Evolutionary conservation across 1,140 invertebrate species (phyloP), one percentile per base, ranked within the genome.

Genomic region (Tribolium madens): DNA sequence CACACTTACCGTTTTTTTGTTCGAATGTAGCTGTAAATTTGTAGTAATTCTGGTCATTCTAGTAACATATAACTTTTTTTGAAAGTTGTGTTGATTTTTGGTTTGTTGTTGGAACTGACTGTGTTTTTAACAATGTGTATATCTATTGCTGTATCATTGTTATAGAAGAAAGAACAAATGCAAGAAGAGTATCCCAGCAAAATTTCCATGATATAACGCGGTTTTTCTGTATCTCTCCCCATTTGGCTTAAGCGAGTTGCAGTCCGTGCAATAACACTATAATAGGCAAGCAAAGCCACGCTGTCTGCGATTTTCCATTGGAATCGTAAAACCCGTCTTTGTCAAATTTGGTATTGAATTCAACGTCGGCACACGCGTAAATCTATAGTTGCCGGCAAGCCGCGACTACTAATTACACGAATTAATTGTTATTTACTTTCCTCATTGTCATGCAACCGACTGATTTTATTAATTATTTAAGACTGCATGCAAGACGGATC

Each of bases 231-330:
- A 78, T 79, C 75, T 78, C 77, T 83, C 79, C 83, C 78, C 82
- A 81, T 84, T 84, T 85, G 81, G 83, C 57, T 57, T 79, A 76
- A 79, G 70, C 82, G 73, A 78, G 79, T 81, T 80, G 76, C 82
- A 76, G 81, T 76, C 42, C 77, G 78, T 74, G 77, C 83, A 82
- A 85, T 84, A 84, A 84, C 78, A 73, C 84, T 85, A 85, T 85
- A 85, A 84, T 85, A 85, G 84, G 84, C 78, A 83, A 84, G 79
- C 79, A 84, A 84, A 83, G 83, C 84, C 84, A 85, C 78, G 84
- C 84, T 83, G 84, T 85, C 84, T 85, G 81, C 83, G 84, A 81
- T 84, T 84, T 85, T 85, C 84, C 82, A 85, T 83, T 81, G 80
- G 81, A 83, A 83, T 83, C 81, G 83, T 81, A 79, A 83, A 81